phyloP scores from a whole-genome alignment of 2,113 vertebrate genomes.

The Eulacestoma nigropectus region DNA sequence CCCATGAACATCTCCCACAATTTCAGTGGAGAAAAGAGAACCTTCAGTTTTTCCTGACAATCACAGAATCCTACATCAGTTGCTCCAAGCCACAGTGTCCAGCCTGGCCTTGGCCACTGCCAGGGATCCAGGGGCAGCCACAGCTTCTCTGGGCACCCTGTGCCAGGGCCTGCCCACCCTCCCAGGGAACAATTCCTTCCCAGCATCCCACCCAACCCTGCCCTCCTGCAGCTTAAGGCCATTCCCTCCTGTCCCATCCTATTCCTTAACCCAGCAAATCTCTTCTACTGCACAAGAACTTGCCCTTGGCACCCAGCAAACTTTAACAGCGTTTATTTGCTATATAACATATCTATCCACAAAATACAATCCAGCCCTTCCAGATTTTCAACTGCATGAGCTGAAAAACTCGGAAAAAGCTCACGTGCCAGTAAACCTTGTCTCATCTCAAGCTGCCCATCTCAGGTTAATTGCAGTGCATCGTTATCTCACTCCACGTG shows the following conservation, averaged over 20 bases:
- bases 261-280: rapidly evolving
- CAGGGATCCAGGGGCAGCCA: background rate
- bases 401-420: background rate
- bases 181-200: background rate
- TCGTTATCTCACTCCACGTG: rapidly evolving
- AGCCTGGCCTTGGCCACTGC: background rate
- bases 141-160: background rate
- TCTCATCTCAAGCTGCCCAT: background rate
- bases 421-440: rapidly evolving
- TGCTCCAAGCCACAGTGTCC: background rate
- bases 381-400: background rate
- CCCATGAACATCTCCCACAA: rapidly evolving
- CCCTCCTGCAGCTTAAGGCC: no score
- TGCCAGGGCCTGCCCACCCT: background rate
- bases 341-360: background rate
- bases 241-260: background rate
- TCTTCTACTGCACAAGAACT: background rate
- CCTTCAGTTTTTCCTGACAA: background rate
- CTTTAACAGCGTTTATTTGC: background rate
- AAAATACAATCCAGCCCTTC: background rate
- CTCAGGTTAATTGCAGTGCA: background rate
- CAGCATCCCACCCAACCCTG: background rate
- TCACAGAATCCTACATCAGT: background rate
- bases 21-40: rapidly evolving
- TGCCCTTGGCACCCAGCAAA: rapidly evolving